These are phyloP conservation scores for Pleuronectes platessa DNA, from an alignment of 2,113 vertebrate genomes.

Conservation along the genomic window DNA sequence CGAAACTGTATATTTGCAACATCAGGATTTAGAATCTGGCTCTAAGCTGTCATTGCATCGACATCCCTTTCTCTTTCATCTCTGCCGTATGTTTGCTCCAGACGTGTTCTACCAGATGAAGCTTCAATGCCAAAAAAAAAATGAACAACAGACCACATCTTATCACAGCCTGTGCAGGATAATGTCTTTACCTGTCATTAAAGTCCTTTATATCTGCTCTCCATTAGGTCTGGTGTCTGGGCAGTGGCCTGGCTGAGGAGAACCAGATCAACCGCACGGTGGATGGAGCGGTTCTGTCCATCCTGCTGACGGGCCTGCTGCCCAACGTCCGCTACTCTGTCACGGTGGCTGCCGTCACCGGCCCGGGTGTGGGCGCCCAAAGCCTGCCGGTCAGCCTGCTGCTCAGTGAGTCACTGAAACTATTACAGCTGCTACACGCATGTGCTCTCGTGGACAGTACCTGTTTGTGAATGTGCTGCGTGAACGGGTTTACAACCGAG, in stretches of 20 bases:
- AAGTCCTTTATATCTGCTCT: constrained; percentile 4
- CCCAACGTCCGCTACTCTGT: constrained; percentile 87
- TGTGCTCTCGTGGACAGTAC: constrained; percentile 1
- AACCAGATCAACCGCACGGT: constrained; percentile 90
- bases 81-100: background rate
- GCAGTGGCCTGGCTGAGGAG: constrained; percentile 84
- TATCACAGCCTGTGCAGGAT: background rate
- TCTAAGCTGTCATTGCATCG: constrained; percentile 3
- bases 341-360: constrained; percentile 89
- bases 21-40: constrained; percentile 18
- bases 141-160: background rate
- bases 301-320: constrained; percentile 84
- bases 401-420: constrained; percentile 87
- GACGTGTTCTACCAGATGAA: constrained; percentile 14
- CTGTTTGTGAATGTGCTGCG: constrained; percentile 2
- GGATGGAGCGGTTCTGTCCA: constrained; percentile 84
- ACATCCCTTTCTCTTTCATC: constrained; percentile 23
- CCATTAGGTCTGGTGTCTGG: constrained; percentile 92
- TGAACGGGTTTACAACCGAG: constrained; percentile 3
- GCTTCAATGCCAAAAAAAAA: background rate
- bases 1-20: background rate
- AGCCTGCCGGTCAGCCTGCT: constrained; percentile 86
- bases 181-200: background rate
- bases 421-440: constrained; percentile 22
- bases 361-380: constrained; percentile 85